These are phyloP conservation scores for Troilus luridus DNA, from an alignment of 2,888 invertebrate genomes.

Conservation along the genomic window DNA sequence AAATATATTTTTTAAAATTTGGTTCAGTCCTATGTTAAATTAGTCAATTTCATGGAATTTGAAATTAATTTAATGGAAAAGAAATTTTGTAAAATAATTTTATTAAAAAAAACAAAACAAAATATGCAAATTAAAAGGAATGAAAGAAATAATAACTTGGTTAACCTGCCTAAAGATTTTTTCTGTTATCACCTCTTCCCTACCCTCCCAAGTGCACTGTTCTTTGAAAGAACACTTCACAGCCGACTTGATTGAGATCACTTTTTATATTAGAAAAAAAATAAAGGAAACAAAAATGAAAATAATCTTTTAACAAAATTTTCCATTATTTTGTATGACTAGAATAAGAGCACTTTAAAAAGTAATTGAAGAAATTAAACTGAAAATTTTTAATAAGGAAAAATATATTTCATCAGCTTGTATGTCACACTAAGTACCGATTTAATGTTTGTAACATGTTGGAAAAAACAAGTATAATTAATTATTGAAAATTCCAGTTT, in stretches of 20 bases:
- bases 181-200: not conserved
- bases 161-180: not conserved
- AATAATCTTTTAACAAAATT: conserved; percentile 31
- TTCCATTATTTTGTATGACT: conserved; percentile 50
- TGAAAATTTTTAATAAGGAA: conserved; percentile 20
- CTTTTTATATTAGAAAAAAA: conserved; percentile 26
- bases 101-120: not conserved
- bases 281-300: conserved; percentile 13
- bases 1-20: not conserved
- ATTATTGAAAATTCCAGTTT: not conserved
- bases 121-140: not conserved
- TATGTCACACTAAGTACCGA: not conserved
- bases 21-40: not conserved
- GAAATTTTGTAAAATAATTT: not conserved
- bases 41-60: not conserved
- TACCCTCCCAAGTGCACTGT: conserved; percentile 51
- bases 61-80: not conserved
- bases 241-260: conserved; percentile 58
- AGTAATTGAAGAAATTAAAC: conserved; percentile 12
- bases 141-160: not conserved
- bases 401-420: not conserved
- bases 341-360: conserved; percentile 57
- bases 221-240: conserved; percentile 57
- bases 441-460: not conserved
- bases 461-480: not conserved